phyloP scores from a whole-genome alignment of 2,888 invertebrate species.

The Pantelozetes paolii region DNA sequence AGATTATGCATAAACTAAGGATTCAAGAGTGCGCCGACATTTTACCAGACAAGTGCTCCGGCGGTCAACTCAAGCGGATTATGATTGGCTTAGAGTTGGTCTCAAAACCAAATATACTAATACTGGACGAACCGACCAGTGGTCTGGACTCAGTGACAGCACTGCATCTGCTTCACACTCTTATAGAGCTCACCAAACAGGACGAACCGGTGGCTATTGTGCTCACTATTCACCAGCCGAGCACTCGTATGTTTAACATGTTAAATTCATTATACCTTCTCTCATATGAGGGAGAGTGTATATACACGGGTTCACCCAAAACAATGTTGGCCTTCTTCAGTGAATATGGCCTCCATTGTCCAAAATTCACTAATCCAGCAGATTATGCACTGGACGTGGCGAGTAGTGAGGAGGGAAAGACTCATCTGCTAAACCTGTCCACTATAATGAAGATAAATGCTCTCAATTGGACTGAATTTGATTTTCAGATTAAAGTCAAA shows the following conservation, averaged over 20 bases:
- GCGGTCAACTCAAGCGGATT: conserved; percentile 82
- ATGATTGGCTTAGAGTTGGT: conserved; percentile 85
- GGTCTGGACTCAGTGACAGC: conserved; percentile 41
- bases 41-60: conserved; percentile 66
- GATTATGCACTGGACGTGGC: conserved; percentile 42
- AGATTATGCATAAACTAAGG: background rate
- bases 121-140: conserved; percentile 93
- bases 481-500: background rate
- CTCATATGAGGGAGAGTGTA: conserved; percentile 38
- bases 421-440: conserved; percentile 23
- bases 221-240: conserved; percentile 44
- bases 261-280: conserved; percentile 42
- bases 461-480: background rate
- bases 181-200: conserved; percentile 55
- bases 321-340: conserved; percentile 9
- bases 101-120: conserved; percentile 77
- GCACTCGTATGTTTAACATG: conserved; percentile 33
- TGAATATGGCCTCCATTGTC: conserved; percentile 28
- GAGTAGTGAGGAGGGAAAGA: conserved; percentile 37
- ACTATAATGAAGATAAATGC: background rate
- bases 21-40: background rate
- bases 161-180: conserved; percentile 16
- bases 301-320: conserved; percentile 43
- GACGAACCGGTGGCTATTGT: conserved; percentile 58
- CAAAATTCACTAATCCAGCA: conserved; percentile 42